Evolutionary conservation across 37 sponge, comb jelly and placozoan genomes (phyloP), one percentile per base, ranked within the genome.

Genomic region (Agelas oroides): DNA sequence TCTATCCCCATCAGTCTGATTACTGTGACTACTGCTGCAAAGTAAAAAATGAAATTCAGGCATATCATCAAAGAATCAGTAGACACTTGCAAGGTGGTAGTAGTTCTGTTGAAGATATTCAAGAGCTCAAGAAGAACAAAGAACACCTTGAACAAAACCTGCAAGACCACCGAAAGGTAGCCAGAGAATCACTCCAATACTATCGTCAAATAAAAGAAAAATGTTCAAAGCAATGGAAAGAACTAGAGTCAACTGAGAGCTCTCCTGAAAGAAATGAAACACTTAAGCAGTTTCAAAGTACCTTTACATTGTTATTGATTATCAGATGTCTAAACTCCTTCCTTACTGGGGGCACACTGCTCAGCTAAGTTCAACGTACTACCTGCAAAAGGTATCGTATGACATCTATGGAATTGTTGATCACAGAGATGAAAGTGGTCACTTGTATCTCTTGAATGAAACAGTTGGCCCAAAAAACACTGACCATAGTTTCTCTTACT

Each of bases 1-100:
- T 76, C 15, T 85, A 76, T 31, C 86, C 86, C 31, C 77, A 85
- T 68, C 40, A 77, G 38, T 33, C 59, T 27, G 84, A 84, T 65
- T 84, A 84, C 68, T 84, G 76, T 84, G 84, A 84, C 38, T 70
- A 21, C 37, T 85, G 86, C 67, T 38, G 59, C 3, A 70, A 73
- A 54, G 0, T 79, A 19, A 87, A 87, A n/a, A 12, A 12, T 14
- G 77, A 76, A 12, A 65, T 85, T 3, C 56, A 69, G 35, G 59
- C 37, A 23, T 21, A 3, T 31, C 76, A 71, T 35, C 34, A 39
- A 13, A 60, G 65, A 20, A 13, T 84, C 1, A 84, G 74, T 34
- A 60, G 84, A n/a, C 76, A 34, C 12, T 55, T 55, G n/a, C 84
- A 84, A 32, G 53, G 55, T 53, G 84, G 84, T 11, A 57, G 59